Percentiles rank a stretch among this genome's conserved stretches.
phyloP scores from a whole-genome alignment of 2,797 vertebrate species.

The Rhinogobio ventralis region DNA sequence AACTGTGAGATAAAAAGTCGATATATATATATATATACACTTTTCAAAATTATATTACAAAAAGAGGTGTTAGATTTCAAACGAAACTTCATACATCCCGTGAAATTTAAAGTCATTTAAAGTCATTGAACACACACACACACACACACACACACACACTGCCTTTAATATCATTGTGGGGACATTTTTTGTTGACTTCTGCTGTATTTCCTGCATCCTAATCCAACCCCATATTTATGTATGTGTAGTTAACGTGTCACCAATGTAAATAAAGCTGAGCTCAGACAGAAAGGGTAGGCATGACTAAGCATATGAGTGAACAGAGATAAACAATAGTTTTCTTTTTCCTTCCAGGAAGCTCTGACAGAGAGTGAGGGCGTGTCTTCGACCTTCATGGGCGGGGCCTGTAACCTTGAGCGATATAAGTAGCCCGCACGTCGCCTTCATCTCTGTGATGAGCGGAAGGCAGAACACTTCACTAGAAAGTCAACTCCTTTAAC shows the following conservation, averaged over 20 bases:
- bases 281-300: not conserved
- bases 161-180: too few species aligned
- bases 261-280: not conserved
- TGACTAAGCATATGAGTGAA: slow-evolving; percentile 57
- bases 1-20: too few species aligned
- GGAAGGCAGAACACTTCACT: not conserved
- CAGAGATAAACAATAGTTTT: not conserved
- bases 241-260: not conserved
- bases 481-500: not conserved
- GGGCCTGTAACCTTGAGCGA: not conserved
- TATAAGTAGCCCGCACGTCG: slow-evolving; percentile 22
- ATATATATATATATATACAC: too few species aligned
- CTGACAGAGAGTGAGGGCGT: not conserved
- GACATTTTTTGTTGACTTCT: too few species aligned
- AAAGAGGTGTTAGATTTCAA: not conserved
- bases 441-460: not conserved
- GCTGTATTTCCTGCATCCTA: too few species aligned
- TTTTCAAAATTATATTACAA: too few species aligned
- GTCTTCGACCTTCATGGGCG: slow-evolving; percentile 29
- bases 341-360: slow-evolving; percentile 41
- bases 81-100: not conserved
- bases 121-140: too few species aligned
- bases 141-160: too few species aligned
- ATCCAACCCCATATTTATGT: too few species aligned
- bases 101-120: too few species aligned